Evolutionary conservation across 2,113 vertebrate genomes (phyloP).

Genomic region (Camelus bactrianus): DNA sequence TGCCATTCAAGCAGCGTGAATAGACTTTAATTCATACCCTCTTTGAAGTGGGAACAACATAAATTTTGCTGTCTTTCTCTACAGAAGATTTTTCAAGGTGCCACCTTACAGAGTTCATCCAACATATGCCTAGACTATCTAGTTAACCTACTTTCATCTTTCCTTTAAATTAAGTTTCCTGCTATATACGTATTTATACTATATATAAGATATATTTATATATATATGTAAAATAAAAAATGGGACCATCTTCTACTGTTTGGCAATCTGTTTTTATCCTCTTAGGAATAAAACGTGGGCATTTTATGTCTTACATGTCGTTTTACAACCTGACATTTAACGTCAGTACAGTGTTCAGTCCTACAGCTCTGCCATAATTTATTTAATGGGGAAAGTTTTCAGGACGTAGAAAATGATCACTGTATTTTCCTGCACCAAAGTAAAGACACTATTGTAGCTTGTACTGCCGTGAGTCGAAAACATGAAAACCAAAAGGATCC

Average conservation of each 20-base stretch:
- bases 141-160: not conserved
- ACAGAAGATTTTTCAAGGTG: not conserved
- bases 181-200: no score
- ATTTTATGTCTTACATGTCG: not conserved
- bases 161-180: not conserved
- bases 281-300: not conserved
- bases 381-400: not conserved
- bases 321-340: not conserved
- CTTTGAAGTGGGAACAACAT: not conserved
- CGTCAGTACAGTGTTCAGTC: not conserved
- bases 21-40: constrained; percentile 19
- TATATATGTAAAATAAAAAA: not conserved
- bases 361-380: not conserved
- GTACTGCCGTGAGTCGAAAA: not conserved
- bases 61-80: not conserved
- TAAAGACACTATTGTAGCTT: not conserved
- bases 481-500: not conserved
- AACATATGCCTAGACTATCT: not conserved
- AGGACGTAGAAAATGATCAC: not conserved
- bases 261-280: not conserved
- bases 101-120: not conserved
- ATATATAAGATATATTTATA: not conserved
- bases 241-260: not conserved
- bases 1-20: not conserved
- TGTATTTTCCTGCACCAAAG: not conserved